phyloP scores from a whole-genome alignment of 2,113 vertebrate species.

The Nyctereutes procyonoides region DNA sequence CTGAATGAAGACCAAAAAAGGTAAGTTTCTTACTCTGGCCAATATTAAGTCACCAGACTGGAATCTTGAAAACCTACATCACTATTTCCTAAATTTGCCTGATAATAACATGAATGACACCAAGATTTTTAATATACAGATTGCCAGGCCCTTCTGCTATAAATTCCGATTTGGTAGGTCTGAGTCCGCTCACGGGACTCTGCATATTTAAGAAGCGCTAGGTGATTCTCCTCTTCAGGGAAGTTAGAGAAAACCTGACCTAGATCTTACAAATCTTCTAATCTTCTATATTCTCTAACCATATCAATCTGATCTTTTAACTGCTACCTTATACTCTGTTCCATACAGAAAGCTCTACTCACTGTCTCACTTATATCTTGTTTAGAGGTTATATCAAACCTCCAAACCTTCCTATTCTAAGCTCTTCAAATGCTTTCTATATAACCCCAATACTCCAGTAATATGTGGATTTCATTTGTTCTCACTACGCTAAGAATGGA shows the following conservation, averaged over 20 bases:
- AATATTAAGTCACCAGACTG: slow-evolving; percentile 40
- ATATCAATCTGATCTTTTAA: slow-evolving; percentile 20
- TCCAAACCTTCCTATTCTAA: slow-evolving; percentile 7
- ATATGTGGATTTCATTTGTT: not conserved
- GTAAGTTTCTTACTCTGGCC: not conserved
- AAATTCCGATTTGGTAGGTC: not conserved
- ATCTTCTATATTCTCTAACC: not conserved
- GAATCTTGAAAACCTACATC: not conserved
- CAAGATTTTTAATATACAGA: not conserved
- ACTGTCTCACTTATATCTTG: not conserved
- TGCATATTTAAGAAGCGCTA: not conserved
- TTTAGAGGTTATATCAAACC: not conserved
- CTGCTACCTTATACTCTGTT: not conserved
- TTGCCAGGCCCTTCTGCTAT: not conserved
- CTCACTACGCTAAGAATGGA: not conserved
- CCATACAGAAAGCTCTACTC: not conserved
- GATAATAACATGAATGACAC: slow-evolving; percentile 1
- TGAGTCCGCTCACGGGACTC: not conserved
- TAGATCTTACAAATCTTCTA: slow-evolving; percentile 4
- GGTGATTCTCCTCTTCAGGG: not conserved
- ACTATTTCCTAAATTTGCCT: not conserved
- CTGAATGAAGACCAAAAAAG: not conserved
- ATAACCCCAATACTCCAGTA: slow-evolving; percentile 1
- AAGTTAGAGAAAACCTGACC: slow-evolving; percentile 52
- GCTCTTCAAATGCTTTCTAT: not conserved